Evolutionary conservation across 2,113 vertebrate genomes (phyloP).

Genomic region (Istiophorus platypterus): DNA sequence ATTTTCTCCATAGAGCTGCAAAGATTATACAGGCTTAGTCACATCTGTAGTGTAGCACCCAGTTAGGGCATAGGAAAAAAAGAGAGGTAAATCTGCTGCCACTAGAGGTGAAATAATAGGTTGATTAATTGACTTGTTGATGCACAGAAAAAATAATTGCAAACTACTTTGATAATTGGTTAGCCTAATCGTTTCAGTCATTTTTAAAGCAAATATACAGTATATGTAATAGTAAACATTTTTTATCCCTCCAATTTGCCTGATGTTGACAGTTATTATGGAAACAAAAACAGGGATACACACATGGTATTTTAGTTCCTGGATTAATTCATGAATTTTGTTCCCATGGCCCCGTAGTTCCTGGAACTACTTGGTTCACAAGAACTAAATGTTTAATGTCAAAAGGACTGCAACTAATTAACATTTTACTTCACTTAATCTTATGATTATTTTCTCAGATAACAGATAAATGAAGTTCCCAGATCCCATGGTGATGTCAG

Average conservation of each 20-base stretch:
- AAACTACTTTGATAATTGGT: not conserved
- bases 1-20: conserved; percentile 11
- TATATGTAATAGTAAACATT: not conserved
- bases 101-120: not conserved
- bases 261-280: not conserved
- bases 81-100: not conserved
- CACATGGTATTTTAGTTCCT: too few relatives aligned
- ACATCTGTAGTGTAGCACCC: conserved; percentile 18
- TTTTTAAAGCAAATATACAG: not conserved
- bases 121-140: not conserved
- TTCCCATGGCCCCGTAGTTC: not conserved
- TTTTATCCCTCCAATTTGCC: not conserved
- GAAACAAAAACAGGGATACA: not conserved
- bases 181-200: too few relatives aligned
- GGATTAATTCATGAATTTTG: not conserved
- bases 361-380: not conserved
- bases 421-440: not conserved
- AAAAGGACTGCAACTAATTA: not conserved
- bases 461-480: not conserved
- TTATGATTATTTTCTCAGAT: not conserved
- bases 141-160: not conserved
- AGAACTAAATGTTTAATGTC: not conserved
- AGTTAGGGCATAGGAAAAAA: not conserved
- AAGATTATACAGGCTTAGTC: not conserved
- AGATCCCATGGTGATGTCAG: too few relatives aligned